Base-by-base conservation (phyloP, 2,797 vertebrate genomes). In the Molossus molossus region DNA sequence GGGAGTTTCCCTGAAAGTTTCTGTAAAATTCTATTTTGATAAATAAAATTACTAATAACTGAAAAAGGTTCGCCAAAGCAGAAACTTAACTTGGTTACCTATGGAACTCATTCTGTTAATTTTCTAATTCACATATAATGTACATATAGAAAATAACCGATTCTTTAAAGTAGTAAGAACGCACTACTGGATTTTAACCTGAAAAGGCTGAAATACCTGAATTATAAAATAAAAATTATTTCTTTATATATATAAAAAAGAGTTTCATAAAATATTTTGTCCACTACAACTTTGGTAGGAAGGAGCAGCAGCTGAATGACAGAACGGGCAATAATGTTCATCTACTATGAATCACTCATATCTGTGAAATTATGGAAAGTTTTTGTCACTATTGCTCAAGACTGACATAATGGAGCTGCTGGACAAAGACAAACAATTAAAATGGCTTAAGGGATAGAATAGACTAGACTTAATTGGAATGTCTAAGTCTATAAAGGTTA, bases 341-440 rank as follows among this genome's bases (percentile, higher is more conserved):
- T 9, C 4, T 76, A 23, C 75, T 27, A 76, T 72, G 18, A 93
- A 72, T 91, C 75, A 87, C 21, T 60, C 10, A 0, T 55, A 58
- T n/a, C 55, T 86, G n/a, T 15, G 58, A 73, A 29, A 82, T 1
- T n/a, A 23, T 50, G 83, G 79, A 75, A 93, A 73, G 60, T 69
- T n/a, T 11, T 45, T 58, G 64, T 92, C 65, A 65, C 65, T 57
- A 13, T 18, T 87, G 84, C 70, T 79, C 37, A 83, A 94, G 29
- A 55, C 17, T n/a, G 58, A 87, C 79, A 91, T 62, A 60, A 87
- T 9, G n/a, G 45, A 85, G 73, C 53, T 77, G 65, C 23, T 60
- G 67, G 21, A 92, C 87, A 88, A 67, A 67, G 90, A 87, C 20
- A 48, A 76, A 72, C 60, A 57, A 89, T 20, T 69, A 80, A 58